Evolutionary conservation across 2,888 invertebrate genomes (phyloP), one percentile per base, ranked within the genome.

Genomic region (Pristionchus exspectatus): DNA sequence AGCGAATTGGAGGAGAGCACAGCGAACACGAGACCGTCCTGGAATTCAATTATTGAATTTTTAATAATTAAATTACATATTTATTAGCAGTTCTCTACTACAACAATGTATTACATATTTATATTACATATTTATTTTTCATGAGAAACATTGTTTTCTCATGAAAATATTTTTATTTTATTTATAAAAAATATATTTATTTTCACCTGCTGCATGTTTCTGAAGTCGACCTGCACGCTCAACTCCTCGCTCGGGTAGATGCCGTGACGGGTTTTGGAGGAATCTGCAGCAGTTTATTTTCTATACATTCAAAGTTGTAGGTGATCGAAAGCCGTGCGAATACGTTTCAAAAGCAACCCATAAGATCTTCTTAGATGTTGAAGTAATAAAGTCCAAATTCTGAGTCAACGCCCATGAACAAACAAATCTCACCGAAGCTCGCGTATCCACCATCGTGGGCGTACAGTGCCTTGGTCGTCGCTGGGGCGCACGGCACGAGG

Each of bases 371-470:
- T n/a, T n/a, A n/a, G n/a, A n/a, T n/a, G n/a, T n/a, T n/a, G n/a
- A n/a, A n/a, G n/a, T n/a, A n/a, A n/a, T n/a, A n/a, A n/a, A n/a
- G n/a, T n/a, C n/a, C n/a, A n/a, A n/a, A n/a, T n/a, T n/a, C n/a
- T n/a, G n/a, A n/a, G n/a, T n/a, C n/a, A n/a, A n/a, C n/a, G n/a
- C n/a, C n/a, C n/a, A n/a, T n/a, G n/a, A n/a, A n/a, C n/a, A n/a
- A n/a, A n/a, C n/a, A n/a, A n/a, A 24, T 0, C 88, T 56, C 54
- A 91, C 92, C 93, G 90, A 94, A 94, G n/a, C 90, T 91, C n/a
- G 92, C 93, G 90, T 91, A 94, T 69, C 94, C 94, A 33, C 92
- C 94, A 30, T 92, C 90, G 90, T 94, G 94, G 14, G 92, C 90
- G 90, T 94, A 94, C 54, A 91, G 90, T 88, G 91, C 92, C 84